Evolutionary conservation across 2,797 vertebrate genomes (phyloP).

Genomic region (Synaphobranchus kaupii): DNA sequence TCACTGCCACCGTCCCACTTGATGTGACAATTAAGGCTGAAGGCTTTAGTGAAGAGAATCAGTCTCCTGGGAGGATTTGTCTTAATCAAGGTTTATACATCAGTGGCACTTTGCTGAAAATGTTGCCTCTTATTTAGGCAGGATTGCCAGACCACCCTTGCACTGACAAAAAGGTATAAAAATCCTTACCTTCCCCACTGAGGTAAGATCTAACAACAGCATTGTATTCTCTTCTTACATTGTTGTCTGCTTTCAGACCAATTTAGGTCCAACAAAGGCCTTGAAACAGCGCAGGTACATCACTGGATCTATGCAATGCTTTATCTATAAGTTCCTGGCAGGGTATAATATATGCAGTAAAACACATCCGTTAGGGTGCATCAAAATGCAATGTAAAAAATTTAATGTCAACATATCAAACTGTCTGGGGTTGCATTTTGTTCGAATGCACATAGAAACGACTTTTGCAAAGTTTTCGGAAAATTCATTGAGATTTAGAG

Average conservation of each 20-base stretch:
- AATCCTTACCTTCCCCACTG: not conserved
- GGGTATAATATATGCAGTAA: not conserved
- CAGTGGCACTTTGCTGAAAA: not conserved
- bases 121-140: not conserved
- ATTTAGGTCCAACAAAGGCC: not conserved
- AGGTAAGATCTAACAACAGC: not conserved
- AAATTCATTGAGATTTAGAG: no score
- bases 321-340: not conserved
- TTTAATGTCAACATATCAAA: no score
- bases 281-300: not conserved
- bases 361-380: not conserved
- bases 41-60: slow-evolving; percentile 16
- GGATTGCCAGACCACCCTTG: not conserved
- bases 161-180: not conserved
- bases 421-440: no score
- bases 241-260: not conserved
- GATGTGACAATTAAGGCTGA: slow-evolving; percentile 30
- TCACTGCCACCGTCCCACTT: slow-evolving; percentile 10
- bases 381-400: no score
- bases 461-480: no score
- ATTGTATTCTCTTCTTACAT: not conserved
- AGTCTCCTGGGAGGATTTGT: slow-evolving; percentile 3
- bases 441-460: no score
- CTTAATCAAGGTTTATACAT: slow-evolving; percentile 31
- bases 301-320: not conserved